phyloP scores from a whole-genome alignment of 2,113 vertebrate genomes.

The cat (Felis catus) region F.catus_Fca126_mat1.0 CM031412.1:222470001-222470500 shows the following conservation, averaged over 20 bases:
- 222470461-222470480: not conserved
- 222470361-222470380: not conserved
- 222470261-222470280: not conserved
- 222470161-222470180: not conserved
- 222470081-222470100: not conserved
- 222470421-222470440: not conserved
- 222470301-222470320: not conserved
- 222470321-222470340: not conserved
- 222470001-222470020: not conserved
- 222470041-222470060: not conserved
- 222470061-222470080: not conserved
- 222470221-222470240: not conserved
- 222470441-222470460: not conserved
- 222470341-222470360: not conserved
- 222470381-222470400: not conserved
- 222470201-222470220: not conserved
- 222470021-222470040: not conserved
- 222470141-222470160: too few species aligned
- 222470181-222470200: not conserved
- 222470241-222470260: not conserved
- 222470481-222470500: not conserved
- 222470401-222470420: not conserved
- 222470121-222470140: not conserved
- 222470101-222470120: not conserved
- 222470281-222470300: not conserved